These are phyloP conservation scores for Apis laboriosa DNA, from an alignment of 1,140 invertebrate species.

Conservation along the genomic window DNA sequence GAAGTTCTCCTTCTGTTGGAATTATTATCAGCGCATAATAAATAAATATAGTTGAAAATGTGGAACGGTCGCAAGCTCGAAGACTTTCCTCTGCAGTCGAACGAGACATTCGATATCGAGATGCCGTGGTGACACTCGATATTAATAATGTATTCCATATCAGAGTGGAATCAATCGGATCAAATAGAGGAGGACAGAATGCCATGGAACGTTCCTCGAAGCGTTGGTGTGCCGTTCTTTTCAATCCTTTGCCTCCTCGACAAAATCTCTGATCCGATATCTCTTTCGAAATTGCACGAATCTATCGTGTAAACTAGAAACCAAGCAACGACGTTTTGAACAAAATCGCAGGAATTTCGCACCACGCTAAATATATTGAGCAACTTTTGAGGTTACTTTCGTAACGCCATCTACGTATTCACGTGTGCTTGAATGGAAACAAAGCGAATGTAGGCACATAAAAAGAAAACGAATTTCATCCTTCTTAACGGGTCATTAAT, in stretches of 20 bases:
- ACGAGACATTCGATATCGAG: slow-evolving; percentile 13
- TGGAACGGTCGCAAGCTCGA: background rate
- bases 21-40: background rate
- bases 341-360: background rate
- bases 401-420: background rate
- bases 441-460: background rate
- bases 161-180: slow-evolving; percentile 29
- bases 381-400: background rate
- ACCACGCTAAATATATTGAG: background rate
- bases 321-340: too few relatives aligned
- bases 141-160: slow-evolving; percentile 41
- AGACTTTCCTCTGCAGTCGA: background rate
- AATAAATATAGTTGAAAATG: background rate
- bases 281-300: background rate
- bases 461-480: background rate
- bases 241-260: too few relatives aligned
- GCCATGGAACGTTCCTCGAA: background rate
- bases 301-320: too few relatives aligned
- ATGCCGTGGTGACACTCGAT: slow-evolving; percentile 29
- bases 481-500: slow-evolving; percentile 22
- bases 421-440: background rate
- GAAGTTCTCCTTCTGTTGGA: background rate
- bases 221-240: background rate
- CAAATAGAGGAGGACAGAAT: slow-evolving; percentile 16
- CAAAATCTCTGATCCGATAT: slow-evolving; percentile 15